These are phyloP conservation scores for Myotis davidii DNA, from an alignment of 2,113 vertebrate genomes.

Conservation along the genomic window DNA sequence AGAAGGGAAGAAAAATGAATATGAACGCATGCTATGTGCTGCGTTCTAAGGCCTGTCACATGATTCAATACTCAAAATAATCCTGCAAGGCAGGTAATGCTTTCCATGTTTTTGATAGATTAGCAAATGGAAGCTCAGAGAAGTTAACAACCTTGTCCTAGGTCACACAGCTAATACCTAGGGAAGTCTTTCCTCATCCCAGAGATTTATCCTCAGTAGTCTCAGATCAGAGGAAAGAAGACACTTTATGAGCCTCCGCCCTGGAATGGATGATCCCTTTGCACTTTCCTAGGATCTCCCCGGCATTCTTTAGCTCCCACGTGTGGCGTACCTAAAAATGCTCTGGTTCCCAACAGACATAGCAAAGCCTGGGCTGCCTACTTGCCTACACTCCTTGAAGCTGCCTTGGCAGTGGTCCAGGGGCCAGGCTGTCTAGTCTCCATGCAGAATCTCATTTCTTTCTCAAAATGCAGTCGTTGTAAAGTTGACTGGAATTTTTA, in stretches of 20 bases:
- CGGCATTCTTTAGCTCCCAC: not conserved
- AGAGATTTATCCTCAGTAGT: not conserved
- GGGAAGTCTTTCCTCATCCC: not conserved
- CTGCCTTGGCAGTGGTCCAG: not conserved
- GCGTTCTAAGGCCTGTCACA: not conserved
- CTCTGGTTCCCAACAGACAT: not conserved
- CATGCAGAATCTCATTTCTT: slow-evolving; percentile 8
- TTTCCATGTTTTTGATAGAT: not conserved
- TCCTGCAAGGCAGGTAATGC: not conserved
- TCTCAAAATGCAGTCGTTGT: not conserved
- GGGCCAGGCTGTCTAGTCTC: not conserved
- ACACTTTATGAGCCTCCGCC: not conserved
- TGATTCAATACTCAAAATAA: not conserved
- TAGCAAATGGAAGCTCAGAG: not conserved
- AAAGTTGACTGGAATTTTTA: slow-evolving; percentile 44
- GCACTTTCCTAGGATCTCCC: not conserved
- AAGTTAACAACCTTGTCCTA: not conserved
- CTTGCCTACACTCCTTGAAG: not conserved
- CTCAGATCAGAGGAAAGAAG: not conserved
- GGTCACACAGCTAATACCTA: not conserved
- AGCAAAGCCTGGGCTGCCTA: not conserved
- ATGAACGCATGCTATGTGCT: not conserved
- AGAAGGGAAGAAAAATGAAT: not conserved
- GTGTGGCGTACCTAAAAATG: not conserved
- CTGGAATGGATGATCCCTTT: not conserved